Evolutionary conservation across 2,797 vertebrate species (phyloP).

Genomic region (Darevskia mixta): DNA sequence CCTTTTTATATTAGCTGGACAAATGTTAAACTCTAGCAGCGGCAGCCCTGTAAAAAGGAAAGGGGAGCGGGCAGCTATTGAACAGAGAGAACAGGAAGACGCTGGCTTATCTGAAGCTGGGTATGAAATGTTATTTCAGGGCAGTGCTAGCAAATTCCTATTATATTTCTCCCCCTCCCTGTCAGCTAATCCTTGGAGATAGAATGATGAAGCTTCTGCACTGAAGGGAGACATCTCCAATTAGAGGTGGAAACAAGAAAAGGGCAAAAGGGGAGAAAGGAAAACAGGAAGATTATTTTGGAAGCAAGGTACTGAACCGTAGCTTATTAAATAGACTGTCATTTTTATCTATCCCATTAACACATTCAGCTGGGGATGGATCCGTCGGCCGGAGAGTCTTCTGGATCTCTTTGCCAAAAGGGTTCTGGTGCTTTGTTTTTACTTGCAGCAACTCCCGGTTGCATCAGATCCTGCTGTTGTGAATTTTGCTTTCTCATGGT

Average conservation of each 20-base stretch:
- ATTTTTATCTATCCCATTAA: conserved; percentile 36
- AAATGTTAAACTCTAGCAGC: background rate
- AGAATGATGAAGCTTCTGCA: conserved; percentile 52
- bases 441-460: background rate
- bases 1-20: conserved; percentile 11
- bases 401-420: background rate
- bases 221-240: conserved; percentile 42
- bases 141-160: background rate
- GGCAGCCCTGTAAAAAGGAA: background rate
- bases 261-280: conserved; percentile 47
- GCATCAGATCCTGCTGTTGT: background rate
- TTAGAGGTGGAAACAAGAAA: conserved; percentile 50
- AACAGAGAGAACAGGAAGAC: conserved; percentile 10
- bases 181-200: conserved; percentile 57
- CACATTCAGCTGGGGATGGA: conserved; percentile 21
- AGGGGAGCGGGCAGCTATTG: background rate
- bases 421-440: background rate
- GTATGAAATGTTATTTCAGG: conserved; percentile 44
- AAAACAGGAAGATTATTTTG: conserved; percentile 48
- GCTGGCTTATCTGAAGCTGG: conserved; percentile 36
- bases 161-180: conserved; percentile 27
- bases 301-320: conserved; percentile 44
- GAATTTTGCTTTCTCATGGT: background rate
- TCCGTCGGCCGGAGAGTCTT: background rate
- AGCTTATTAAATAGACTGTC: conserved; percentile 46